Conservation (phyloP, 2,888 invertebrate species). For the Trachelus tabidus region DNA sequence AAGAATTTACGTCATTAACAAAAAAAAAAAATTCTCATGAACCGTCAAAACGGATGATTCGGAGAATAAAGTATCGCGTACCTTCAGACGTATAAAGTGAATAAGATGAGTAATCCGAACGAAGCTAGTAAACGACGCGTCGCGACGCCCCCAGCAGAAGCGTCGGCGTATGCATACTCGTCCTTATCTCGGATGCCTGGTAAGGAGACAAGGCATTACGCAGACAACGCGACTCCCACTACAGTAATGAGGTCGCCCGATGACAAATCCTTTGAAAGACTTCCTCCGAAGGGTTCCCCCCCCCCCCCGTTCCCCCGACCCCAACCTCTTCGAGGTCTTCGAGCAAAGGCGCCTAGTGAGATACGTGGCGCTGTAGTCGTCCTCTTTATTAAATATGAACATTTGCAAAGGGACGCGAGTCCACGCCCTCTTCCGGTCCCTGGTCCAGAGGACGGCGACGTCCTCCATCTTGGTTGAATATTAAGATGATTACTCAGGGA, state of each 20-base stretch:
- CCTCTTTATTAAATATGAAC: not conserved
- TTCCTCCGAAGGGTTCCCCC: not conserved
- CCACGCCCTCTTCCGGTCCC: no score
- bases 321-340: not conserved
- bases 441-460: no score
- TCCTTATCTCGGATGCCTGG: not conserved
- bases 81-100: no score
- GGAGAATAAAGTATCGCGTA: no score
- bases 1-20: no score
- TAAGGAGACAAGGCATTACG: not conserved
- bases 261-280: conserved; percentile 27
- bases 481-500: no score
- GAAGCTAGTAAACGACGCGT: no score
- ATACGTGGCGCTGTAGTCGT: not conserved
- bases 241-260: conserved; percentile 30
- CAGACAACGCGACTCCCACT: not conserved
- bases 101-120: no score
- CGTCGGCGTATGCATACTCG: not conserved
- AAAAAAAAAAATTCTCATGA: no score
- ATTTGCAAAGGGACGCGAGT: not conserved
- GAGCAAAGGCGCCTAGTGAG: not conserved
- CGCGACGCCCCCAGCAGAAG: no score
- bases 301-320: not conserved
- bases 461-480: no score
- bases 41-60: no score